These are phyloP conservation scores for Pelmatolapia mariae DNA, from an alignment of 2,113 vertebrate species.

Conservation along the genomic window DNA sequence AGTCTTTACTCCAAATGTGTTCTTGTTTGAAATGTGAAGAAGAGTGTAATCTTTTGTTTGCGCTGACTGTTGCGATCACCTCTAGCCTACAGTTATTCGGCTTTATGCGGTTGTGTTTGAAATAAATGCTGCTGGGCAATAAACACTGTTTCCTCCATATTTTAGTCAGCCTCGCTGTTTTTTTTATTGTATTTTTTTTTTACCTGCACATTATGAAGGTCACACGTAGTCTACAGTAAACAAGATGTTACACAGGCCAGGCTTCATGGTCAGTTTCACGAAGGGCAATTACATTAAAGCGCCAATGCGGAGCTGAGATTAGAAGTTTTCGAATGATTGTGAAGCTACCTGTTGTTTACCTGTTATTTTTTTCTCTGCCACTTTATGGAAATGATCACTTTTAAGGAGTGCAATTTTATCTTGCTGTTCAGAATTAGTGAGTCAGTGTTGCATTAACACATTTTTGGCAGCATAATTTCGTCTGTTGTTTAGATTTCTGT, in stretches of 20 bases:
- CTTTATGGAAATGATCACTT: background rate
- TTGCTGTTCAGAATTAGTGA: background rate
- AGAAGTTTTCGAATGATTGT: background rate
- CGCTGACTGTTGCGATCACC: conserved; percentile 37
- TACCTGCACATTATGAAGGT: background rate
- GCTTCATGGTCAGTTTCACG: background rate
- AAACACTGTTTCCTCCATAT: conserved; percentile 26
- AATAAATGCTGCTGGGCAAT: conserved; percentile 53
- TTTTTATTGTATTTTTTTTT: accelerated
- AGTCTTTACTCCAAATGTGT: conserved; percentile 36
- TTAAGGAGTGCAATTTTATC: background rate
- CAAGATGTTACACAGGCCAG: background rate
- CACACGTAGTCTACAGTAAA: background rate
- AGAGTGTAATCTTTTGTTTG: conserved; percentile 21
- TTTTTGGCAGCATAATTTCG: background rate
- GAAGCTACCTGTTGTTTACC: background rate
- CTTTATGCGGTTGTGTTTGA: conserved; percentile 26
- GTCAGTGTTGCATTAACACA: background rate
- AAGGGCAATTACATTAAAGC: background rate
- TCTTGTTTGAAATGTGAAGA: conserved; percentile 41
- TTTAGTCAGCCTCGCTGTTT: background rate
- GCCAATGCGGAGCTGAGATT: background rate
- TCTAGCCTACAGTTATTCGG: conserved; percentile 11
- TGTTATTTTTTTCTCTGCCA: background rate
- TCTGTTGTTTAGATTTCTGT: background rate